phyloP scores from a whole-genome alignment of 2,113 vertebrate genomes.

The Thomomys bottae region DNA sequence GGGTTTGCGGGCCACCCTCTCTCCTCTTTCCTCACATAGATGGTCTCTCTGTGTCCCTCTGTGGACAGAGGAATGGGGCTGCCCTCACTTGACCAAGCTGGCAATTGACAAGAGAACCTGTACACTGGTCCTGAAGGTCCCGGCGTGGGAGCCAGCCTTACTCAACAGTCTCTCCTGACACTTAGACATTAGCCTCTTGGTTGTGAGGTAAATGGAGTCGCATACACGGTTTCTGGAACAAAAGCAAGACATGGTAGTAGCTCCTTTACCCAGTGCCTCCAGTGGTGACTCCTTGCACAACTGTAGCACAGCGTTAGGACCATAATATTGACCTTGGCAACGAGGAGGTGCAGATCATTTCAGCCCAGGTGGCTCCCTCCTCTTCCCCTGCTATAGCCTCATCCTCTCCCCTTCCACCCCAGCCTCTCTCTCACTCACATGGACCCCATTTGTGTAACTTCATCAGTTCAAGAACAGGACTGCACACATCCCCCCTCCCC shows the following conservation, averaged over 20 bases:
- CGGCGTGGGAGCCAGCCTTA: no score
- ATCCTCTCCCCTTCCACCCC: background rate
- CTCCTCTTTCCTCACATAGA: background rate
- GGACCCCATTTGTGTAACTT: background rate
- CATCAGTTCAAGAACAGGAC: background rate
- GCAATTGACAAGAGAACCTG: background rate
- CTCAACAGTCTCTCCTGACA: background rate
- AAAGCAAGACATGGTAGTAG: no score
- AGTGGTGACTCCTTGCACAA: background rate
- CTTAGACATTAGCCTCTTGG: background rate
- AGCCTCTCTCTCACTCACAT: no score
- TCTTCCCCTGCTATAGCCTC: fast-evolving
- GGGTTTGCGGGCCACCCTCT: background rate
- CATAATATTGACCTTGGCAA: background rate
- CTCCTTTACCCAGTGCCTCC: background rate
- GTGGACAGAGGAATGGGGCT: no score
- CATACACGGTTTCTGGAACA: no score
- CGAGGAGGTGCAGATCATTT: background rate
- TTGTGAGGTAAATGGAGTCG: background rate
- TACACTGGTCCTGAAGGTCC: no score
- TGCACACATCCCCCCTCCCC: no score
- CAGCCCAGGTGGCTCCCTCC: no score
- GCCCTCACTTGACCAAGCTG: background rate
- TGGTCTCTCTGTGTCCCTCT: background rate
- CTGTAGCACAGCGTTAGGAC: background rate